Base-by-base conservation (phyloP, 2,797 vertebrate genomes). In the Esox lucius region DNA sequence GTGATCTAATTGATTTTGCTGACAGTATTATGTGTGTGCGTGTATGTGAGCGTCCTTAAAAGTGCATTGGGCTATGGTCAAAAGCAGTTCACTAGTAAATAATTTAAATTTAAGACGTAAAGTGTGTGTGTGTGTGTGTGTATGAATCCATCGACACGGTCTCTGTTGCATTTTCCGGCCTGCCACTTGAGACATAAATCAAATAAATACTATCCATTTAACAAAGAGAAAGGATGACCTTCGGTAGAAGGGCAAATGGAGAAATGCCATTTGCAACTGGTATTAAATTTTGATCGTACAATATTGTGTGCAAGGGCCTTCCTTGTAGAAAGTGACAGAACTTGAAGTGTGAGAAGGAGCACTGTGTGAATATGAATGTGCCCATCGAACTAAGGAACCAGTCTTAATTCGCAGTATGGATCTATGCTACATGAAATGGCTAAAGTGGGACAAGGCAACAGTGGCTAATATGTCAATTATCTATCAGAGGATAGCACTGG, bases 201-300 rank as follows among this genome's bases (percentile, higher is more conserved):
- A 13, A 65, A 31, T 31, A 65, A 65, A 31, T 16, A 65, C 24
- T 62, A 65, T 31, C 24, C 26, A 13, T 61, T 61, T 24, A 22
- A 65, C 13, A 33, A 17, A 28, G 26, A 62, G 13, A 15, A 31
- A 16, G 28, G 16, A 31, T 31, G 28, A 26, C 62, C 28, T 28
- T 31, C 13, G 15, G 15, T 65, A 5, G 24, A 5, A 65, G 62
- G 28, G 62, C 15, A 5, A 65, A 17, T 17, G 5, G 24, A 31
- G 28, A 9, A 65, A 15, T 33, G 16, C 26, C 31, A 26, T 16
- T 13, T 46, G 42, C 12, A 1, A 64, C 24, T 15, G 11, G 24
- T 24, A 13, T 78, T 61, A 49, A 61, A 78, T 75, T 78, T 67
- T 66, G 67, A 76, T 74, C 78, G 80, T 80, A 85, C 80, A 74